Evolutionary conservation across 1,140 invertebrate species (phyloP).

Genomic region (Delia radicum): DNA sequence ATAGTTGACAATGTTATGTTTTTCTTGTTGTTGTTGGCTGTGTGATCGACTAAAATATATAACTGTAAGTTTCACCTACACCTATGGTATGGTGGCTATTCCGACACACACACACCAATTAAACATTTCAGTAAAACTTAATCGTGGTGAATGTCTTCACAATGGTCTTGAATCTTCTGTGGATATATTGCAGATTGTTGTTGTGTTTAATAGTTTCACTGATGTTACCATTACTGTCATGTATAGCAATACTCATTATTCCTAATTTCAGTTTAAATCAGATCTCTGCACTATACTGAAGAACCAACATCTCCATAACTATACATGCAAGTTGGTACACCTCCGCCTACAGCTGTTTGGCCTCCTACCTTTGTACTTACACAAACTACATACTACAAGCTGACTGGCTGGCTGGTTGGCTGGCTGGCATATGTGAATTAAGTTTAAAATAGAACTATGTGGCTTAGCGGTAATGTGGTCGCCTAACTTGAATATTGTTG

Average conservation of each 20-base stretch:
- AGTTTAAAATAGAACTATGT: not conserved
- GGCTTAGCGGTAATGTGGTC: not conserved
- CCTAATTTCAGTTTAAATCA: slow-evolving; percentile 54
- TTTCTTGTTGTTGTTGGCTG: too few species aligned
- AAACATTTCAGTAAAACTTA: not conserved
- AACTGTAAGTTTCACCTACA: not conserved
- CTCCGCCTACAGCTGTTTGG: not conserved
- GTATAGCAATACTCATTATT: slow-evolving; percentile 48
- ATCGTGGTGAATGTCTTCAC: not conserved
- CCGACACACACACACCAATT: not conserved
- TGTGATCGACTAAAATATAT: not conserved
- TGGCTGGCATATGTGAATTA: too few species aligned
- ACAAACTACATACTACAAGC: not conserved
- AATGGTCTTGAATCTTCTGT: not conserved
- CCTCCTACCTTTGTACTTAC: not conserved
- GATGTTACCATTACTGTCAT: not conserved
- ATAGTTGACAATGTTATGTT: too few species aligned
- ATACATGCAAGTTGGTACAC: not conserved
- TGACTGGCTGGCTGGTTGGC: not conserved
- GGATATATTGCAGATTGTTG: not conserved
- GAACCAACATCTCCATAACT: slow-evolving; percentile 6
- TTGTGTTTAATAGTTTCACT: not conserved
- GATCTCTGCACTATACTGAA: slow-evolving; percentile 32
- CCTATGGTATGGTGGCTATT: not conserved
- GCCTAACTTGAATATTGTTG: not conserved